These are phyloP conservation scores for Lasiurus cinereus DNA, from an alignment of 2,113 vertebrate genomes.

Conservation along the genomic window DNA sequence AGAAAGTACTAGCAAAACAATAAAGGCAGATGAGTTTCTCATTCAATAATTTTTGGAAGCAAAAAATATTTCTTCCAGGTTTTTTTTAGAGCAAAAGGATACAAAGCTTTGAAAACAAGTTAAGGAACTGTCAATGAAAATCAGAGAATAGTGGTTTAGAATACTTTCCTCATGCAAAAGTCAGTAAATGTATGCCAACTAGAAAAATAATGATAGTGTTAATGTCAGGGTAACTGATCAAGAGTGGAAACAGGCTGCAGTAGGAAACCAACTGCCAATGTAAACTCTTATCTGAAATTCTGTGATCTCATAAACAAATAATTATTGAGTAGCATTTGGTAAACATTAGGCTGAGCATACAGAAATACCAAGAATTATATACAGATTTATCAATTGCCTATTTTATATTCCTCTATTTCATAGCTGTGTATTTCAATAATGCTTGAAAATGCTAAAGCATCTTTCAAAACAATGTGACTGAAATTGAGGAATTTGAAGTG, in stretches of 20 bases:
- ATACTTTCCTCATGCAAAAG: neutral
- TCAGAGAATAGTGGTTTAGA: neutral
- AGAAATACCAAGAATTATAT: neutral
- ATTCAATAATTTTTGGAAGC: neutral
- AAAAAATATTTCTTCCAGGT: conserved; percentile 42
- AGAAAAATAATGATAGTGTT: neutral
- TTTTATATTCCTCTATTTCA: neutral
- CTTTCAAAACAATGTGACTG: neutral
- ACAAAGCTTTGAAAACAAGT: neutral
- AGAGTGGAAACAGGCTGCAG: neutral
- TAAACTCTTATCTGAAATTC: neutral
- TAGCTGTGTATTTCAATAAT: neutral
- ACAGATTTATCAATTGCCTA: neutral
- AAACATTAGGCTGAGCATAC: neutral
- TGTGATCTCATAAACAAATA: neutral
- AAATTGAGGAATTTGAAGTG: neutral
- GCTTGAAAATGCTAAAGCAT: neutral
- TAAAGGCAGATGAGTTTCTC: neutral
- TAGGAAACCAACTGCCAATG: neutral
- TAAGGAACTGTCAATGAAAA: conserved; percentile 18
- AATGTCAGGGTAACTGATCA: neutral
- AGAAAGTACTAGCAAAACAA: conserved; percentile 41
- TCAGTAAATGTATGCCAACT: neutral
- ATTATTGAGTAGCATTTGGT: neutral
- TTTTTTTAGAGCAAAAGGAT: neutral